Evolutionary conservation across 2,888 invertebrate species (phyloP).

Genomic region (Torymus aiolomorphi): DNA sequence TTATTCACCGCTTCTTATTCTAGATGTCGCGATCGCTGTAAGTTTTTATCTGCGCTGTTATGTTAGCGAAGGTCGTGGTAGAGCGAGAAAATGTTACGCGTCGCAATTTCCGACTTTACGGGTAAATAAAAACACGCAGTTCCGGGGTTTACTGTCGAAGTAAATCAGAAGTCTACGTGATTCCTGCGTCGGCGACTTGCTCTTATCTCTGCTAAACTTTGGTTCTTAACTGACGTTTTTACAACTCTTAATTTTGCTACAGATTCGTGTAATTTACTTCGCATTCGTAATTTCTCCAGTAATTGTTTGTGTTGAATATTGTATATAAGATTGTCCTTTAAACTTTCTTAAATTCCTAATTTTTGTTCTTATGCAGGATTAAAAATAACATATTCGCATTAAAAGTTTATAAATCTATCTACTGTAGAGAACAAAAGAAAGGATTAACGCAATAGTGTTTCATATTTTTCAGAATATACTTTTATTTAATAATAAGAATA

Average conservation of each 20-base stretch:
- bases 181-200: constrained; percentile 1
- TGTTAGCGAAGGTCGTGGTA: neutral
- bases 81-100: neutral
- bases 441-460: no score
- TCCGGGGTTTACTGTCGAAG: constrained; percentile 25
- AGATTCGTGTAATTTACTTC: no score
- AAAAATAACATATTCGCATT: no score
- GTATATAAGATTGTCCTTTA: no score
- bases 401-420: no score
- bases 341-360: no score
- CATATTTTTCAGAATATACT: no score
- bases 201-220: constrained; percentile 1
- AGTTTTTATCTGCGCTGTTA: constrained; percentile 50
- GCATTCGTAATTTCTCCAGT: no score
- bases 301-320: no score
- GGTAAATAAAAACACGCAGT: constrained; percentile 34
- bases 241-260: neutral
- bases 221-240: neutral
- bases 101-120: constrained; percentile 39
- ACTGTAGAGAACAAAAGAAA: no score
- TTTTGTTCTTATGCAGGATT: no score
- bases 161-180: constrained; percentile 23
- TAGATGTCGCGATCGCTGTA: constrained; percentile 18
- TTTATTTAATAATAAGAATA: no score
- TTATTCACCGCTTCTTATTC: constrained; percentile 40